phyloP scores from a whole-genome alignment of 2,113 vertebrate genomes.

The Gallinago undulata region DNA sequence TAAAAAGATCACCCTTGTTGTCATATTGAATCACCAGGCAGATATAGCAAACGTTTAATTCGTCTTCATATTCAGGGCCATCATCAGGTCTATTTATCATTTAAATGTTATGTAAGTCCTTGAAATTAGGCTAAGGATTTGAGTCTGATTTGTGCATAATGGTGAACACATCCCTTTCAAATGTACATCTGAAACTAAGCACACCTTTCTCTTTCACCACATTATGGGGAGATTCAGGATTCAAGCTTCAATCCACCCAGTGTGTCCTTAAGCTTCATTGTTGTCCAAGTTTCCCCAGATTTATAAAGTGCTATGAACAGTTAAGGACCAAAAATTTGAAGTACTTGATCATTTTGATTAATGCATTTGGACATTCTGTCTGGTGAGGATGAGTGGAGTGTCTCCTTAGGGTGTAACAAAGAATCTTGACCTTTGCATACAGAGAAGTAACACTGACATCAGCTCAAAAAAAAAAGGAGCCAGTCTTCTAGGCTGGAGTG shows the following conservation, averaged over 20 bases:
- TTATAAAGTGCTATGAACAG: neutral
- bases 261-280: neutral
- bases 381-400: neutral
- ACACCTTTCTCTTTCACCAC: neutral
- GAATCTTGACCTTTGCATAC: conserved; percentile 25
- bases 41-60: neutral
- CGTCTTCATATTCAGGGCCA: neutral
- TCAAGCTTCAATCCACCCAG: neutral
- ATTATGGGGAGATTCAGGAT: neutral
- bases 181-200: neutral
- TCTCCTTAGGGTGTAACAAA: neutral
- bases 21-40: neutral
- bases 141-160: neutral
- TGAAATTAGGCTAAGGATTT: neutral
- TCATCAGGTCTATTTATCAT: neutral
- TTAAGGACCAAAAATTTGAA: neutral
- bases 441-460: conserved; percentile 1
- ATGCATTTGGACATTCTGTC: neutral
- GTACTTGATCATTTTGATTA: conserved; percentile 25
- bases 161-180: neutral
- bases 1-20: neutral
- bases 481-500: conserved; percentile 1
- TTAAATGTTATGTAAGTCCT: neutral
- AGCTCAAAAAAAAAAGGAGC: neutral
- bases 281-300: neutral